A percentile compares a stretch with the other conserved stretches of the same genome.
phyloP scores from a whole-genome alignment of 1,140 invertebrate genomes.

The Leptoteleia sp. region DNA sequence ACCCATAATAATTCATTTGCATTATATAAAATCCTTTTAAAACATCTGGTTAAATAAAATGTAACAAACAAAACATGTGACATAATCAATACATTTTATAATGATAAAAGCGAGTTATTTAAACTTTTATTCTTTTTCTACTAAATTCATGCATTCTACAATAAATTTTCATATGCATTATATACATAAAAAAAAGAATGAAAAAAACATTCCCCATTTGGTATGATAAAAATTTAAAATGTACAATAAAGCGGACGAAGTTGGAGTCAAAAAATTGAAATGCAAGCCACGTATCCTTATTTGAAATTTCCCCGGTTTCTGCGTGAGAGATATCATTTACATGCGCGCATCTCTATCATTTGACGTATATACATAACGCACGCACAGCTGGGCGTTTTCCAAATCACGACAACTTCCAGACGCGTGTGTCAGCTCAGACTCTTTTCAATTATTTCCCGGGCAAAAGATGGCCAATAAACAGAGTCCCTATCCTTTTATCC shows the following conservation, averaged over 20 bases:
- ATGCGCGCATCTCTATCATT: constrained; percentile 36
- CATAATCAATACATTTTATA: too few relatives aligned
- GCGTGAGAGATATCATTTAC: constrained; percentile 45
- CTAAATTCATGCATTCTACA: too few relatives aligned
- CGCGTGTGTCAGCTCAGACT: constrained; percentile 17
- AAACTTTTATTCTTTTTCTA: too few relatives aligned
- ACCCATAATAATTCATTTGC: too few relatives aligned
- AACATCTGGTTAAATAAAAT: too few relatives aligned
- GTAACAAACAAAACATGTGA: too few relatives aligned
- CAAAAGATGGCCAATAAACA: constrained; percentile 48
- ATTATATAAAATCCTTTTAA: too few relatives aligned
- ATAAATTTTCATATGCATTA: too few relatives aligned
- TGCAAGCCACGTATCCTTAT: constrained; percentile 21
- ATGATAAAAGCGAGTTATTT: too few relatives aligned
- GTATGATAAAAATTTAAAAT: constrained; percentile 16
- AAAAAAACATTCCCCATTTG: too few relatives aligned
- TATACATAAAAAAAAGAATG: too few relatives aligned
- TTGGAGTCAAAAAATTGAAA: constrained; percentile 40
- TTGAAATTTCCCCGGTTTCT: constrained; percentile 39
- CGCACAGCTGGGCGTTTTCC: constrained; percentile 40
- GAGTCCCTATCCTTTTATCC: constrained; percentile 22
- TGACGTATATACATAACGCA: constrained; percentile 32
- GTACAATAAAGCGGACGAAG: constrained; percentile 20
- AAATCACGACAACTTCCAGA: constrained; percentile 52
- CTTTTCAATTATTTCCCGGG: constrained; percentile 45